Base-by-base conservation (phyloP, 1,140 invertebrate genomes). In the Potamilus streckersoni region DNA sequence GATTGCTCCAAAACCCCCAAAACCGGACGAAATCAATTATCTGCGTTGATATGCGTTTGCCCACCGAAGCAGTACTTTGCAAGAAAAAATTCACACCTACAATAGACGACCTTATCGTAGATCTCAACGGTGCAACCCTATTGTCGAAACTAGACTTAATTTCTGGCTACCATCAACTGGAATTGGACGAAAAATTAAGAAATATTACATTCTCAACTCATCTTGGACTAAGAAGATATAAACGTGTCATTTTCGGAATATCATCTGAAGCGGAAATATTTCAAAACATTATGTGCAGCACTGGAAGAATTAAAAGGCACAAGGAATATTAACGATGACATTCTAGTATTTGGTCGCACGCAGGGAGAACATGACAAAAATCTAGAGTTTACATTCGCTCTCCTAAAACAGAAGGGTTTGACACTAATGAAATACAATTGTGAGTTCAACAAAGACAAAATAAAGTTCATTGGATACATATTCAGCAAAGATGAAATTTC, bases 151-250 rank as follows among this genome's bases (percentile, higher is more conserved):
- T 80, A 1, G 83, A 81, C 60, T 38, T 85, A 2, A 76, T 73
- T 63, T 62, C 73, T 31, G 81, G 79, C 0, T 82, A 76, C 66
- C 81, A 85, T 73, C 80, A 82, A 57, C 20, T 82, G 3, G 75
- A 80, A 65, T 27, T 82, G 4, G 8, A 59, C 23, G 55, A 62
- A 23, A 72, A 77, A 1, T 83, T 75, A 8, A 16, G 81, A 23
- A 23, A 65, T 17, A 81, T 83, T 8, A 81, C 79, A 27, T 84
- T 84, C 67, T 65, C 74, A 38, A 79, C 78, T 1, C 84, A 85
- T 70, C 27, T 77, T 23, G 80, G 78, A 13, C 19, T 82, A 0
- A 62, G 80, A 31, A 12, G 77, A 16, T 85, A 81, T 55, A 71
- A 82, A 59, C 20, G 78, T 0, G 14, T 80, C 14, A 73, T 19